Base-by-base conservation (phyloP, 2,113 vertebrate species). In the Speoplatyrhinus poulsoni region DNA sequence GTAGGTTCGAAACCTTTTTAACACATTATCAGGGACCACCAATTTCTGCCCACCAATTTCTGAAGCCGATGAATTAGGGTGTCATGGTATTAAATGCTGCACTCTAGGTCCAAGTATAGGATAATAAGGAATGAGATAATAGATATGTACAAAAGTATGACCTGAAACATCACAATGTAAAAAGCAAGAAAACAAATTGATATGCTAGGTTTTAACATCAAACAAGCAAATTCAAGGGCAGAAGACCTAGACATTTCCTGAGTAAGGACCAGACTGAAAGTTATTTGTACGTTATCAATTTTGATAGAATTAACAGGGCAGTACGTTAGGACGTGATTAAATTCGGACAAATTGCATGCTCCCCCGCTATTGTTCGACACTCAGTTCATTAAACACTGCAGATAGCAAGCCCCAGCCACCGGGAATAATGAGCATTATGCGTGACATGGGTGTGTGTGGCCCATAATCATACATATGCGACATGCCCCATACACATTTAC, bases 321-420 rank as follows among this genome's bases (percentile, higher is more conserved):
- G 69, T 67, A 77, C 68, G 80, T 82, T 68, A 69, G 75, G 52
- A 67, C 36, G 62, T 85, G 84, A 89, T 90, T 85, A 79, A 75
- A 80, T 79, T 71, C 73, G 3, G 55, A 80, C 70, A 80, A 82
- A 83, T 74, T 82, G 76, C 71, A 80, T 79, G 60, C 72, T 79
- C 69, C 62, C 63, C 36, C 72, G 69, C 82, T 76, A 75, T 46
- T 58, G 68, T 60, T 69, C 26, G 61, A 82, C 67, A 55, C 8
- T 56, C 62, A 62, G 67, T 83, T 85, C 62, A 81, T 85, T 88
- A 78, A 73, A 80, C 69, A 36, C 55, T n/a, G 62, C 60, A 62
- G 26, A 10, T 41, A 70, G 56, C 68, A 65, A 6, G 69, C 60
- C 73, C 60, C 46, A 66, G 62, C 72, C 67, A 70, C 54, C 7